A percentile compares a stretch with the other conserved stretches of the same genome.
Evolutionary conservation across 2,888 invertebrate genomes (phyloP).

Genomic region (Hemaris fuciformis): DNA sequence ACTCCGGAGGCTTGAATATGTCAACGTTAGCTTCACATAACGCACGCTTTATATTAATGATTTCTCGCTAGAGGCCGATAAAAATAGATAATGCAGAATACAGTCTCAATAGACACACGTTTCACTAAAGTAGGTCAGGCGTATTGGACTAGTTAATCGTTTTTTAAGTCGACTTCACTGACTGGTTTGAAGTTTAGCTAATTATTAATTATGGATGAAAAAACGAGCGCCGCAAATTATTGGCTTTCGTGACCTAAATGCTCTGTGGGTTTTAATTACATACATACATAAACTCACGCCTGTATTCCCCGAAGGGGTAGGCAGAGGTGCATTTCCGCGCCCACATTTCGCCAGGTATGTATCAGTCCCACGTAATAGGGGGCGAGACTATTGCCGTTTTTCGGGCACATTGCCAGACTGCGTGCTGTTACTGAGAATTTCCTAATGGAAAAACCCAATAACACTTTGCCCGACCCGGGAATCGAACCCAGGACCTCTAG

Average conservation of each 20-base stretch:
- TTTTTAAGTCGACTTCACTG: not conserved
- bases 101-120: slow-evolving; percentile 4
- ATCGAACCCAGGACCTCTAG: no score
- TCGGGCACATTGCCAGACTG: no score
- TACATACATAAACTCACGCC: no score
- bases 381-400: no score
- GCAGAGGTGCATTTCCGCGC: no score
- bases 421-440: no score
- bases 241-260: not conserved
- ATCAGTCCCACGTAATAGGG: no score
- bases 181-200: not conserved
- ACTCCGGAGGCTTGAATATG: not conserved
- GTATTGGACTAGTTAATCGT: slow-evolving; percentile 1
- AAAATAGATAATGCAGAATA: slow-evolving; percentile 9
- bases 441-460: no score
- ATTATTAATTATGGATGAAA: not conserved
- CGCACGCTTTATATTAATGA: not conserved
- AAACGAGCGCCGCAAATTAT: not conserved
- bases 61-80: slow-evolving; percentile 8
- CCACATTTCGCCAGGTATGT: no score
- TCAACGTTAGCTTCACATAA: not conserved
- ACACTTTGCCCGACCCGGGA: no score
- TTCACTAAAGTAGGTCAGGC: slow-evolving; percentile 2
- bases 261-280: not conserved
- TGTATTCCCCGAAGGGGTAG: no score